These are phyloP conservation scores for Eremophila alpestris DNA, from an alignment of 2,797 vertebrate genomes.

Conservation along the genomic window DNA sequence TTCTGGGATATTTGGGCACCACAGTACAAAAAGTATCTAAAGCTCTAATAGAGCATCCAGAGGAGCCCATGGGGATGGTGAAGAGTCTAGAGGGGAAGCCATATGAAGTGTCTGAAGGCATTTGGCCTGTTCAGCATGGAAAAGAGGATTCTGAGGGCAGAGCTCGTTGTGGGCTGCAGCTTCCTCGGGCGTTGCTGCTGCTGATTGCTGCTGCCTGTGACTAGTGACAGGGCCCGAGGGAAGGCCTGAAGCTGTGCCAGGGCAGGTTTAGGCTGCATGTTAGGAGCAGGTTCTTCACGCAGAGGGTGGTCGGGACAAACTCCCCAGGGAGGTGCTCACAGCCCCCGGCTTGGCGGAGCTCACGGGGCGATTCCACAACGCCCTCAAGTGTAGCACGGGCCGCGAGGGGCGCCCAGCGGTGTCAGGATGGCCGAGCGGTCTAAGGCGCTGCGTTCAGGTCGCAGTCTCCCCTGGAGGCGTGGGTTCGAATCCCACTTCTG, in stretches of 20 bases:
- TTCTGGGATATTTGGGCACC: neutral
- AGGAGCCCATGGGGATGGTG: neutral
- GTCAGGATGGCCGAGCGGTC: conserved; percentile 82
- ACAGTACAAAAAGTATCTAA: no score
- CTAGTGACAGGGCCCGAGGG: neutral
- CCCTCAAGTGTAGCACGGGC: neutral
- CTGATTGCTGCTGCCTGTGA: neutral
- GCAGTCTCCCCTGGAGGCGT: conserved; percentile 77
- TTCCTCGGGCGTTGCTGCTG: neutral
- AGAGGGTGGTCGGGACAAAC: accelerated
- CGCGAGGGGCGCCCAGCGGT: accelerated
- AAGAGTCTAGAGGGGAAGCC: neutral
- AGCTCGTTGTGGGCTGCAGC: neutral
- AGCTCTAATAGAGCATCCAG: neutral
- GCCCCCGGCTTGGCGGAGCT: accelerated
- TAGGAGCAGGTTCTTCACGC: neutral
- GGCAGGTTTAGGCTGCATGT: neutral
- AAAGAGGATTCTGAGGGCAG: neutral
- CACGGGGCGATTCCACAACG: accelerated
- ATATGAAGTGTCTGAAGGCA: neutral
- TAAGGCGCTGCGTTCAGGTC: conserved; percentile 81
- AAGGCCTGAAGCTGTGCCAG: neutral
- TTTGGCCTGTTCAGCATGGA: neutral
- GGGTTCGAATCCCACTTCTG: conserved; percentile 81
- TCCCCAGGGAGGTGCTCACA: accelerated